Evolutionary conservation across 2,888 invertebrate species (phyloP).

Genomic region (Hybos culiciformis): DNA sequence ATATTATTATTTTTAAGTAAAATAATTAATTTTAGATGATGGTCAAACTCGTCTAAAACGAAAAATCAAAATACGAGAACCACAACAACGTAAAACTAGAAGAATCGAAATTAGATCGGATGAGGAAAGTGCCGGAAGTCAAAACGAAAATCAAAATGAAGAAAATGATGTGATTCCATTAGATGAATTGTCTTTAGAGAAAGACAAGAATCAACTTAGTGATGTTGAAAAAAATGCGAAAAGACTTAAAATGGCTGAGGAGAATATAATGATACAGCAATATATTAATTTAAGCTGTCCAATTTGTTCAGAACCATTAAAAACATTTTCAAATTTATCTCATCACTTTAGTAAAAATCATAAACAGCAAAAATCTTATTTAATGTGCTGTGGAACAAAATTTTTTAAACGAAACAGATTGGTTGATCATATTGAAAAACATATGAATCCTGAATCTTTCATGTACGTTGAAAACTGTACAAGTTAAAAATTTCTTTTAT

Average conservation of each 20-base stretch:
- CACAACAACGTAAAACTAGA: background rate
- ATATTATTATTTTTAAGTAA: no score
- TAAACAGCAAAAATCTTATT: conserved; percentile 25
- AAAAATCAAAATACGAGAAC: background rate
- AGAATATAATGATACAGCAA: conserved; percentile 16
- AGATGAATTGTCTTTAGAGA: background rate
- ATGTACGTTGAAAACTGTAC: no score
- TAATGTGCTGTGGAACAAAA: conserved; percentile 31
- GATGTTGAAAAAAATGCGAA: background rate
- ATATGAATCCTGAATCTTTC: conserved; percentile 31
- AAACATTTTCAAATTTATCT: conserved; percentile 25
- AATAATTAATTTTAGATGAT: no score
- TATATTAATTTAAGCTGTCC: conserved; percentile 30
- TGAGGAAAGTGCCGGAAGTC: background rate
- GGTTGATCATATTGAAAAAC: conserved; percentile 31
- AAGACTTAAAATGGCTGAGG: background rate
- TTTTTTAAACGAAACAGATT: conserved; percentile 28
- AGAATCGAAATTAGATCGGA: background rate
- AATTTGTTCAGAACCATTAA: conserved; percentile 22
- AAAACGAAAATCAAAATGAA: background rate
- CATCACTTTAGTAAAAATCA: conserved; percentile 28
- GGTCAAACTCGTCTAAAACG: background rate
- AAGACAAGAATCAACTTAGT: background rate
- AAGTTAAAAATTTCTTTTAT: no score
- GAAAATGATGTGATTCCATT: background rate